Evolutionary conservation across 2,888 invertebrate species (phyloP), one percentile per base, ranked within the genome.

Genomic region (Desoria tigrina): DNA sequence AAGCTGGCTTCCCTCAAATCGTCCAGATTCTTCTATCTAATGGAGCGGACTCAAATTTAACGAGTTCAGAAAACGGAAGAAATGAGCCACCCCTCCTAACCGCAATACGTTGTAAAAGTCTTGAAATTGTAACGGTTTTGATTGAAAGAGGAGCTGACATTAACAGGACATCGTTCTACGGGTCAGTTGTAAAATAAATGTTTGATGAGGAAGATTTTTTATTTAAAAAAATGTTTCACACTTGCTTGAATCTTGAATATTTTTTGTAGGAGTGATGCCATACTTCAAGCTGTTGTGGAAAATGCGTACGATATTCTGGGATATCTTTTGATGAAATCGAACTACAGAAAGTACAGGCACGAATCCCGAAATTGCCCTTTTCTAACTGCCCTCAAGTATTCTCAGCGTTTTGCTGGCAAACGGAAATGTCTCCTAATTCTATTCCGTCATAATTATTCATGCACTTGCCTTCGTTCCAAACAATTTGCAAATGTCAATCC

Each of bases 51-150:
- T 71, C 76, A 0, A 68, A 76, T 65, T 39, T 69, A 39, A 71
- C 68, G 57, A 74, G 74, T 65, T 68, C 72, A 58, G 68, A 73
- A 63, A 68, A 70, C 56, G 76, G 70, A 21, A 54, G 76, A 18
- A 64, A 68, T 50, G 76, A 76, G 58, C 64, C 74, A 24, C 69
- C 76, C 9, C 42, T 76, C 53, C 69, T 76, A 51, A 76, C 76
- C 2, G 74, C 76, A 21, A 69, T 68, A 9, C 61, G 74, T 16
- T 58, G 62, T 45, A 68, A 68, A 65, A 64, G 66, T 63, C 62
- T 68, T 24, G 21, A 56, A 21, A 60, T 66, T 26, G 72, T 74
- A 23, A 61, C 68, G 57, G 50, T 72, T 32, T 56, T 76, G 14
- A 49, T 72, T n/a, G 51, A 61, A 1, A n/a, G 60, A n/a, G 74